Conservation (phyloP, 2,113 vertebrate genomes). For the Litocranius walleri region DNA sequence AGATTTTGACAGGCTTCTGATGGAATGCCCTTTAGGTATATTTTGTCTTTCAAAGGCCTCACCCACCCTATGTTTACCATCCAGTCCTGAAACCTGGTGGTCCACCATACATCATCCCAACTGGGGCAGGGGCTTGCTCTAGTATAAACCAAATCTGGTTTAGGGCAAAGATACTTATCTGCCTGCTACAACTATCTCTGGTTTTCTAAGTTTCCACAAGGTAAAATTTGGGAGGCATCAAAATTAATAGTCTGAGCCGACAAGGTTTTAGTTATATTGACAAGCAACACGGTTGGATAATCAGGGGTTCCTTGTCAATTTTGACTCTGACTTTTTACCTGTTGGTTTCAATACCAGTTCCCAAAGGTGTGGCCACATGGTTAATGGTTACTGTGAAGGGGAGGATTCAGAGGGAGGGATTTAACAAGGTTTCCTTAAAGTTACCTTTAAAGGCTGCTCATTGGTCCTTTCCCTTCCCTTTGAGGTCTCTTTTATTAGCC, state of each 20-base stretch:
- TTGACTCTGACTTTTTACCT: background rate
- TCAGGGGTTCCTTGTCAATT: background rate
- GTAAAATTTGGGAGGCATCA: background rate
- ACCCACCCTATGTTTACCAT: background rate
- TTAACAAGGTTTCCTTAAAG: background rate
- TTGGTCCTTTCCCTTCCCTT: background rate
- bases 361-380: background rate
- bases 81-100: background rate
- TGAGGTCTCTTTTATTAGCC: background rate
- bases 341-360: background rate
- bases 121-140: background rate
- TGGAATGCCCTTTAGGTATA: background rate
- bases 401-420: background rate
- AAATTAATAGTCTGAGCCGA: background rate
- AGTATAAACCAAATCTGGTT: background rate
- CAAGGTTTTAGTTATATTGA: background rate
- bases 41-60: background rate
- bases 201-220: background rate
- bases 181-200: background rate
- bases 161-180: background rate
- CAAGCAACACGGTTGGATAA: background rate
- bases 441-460: background rate
- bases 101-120: background rate
- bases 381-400: background rate
- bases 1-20: background rate